These are phyloP conservation scores for Trisateles emortualis DNA, from an alignment of 2,888 invertebrate species.

Conservation along the genomic window DNA sequence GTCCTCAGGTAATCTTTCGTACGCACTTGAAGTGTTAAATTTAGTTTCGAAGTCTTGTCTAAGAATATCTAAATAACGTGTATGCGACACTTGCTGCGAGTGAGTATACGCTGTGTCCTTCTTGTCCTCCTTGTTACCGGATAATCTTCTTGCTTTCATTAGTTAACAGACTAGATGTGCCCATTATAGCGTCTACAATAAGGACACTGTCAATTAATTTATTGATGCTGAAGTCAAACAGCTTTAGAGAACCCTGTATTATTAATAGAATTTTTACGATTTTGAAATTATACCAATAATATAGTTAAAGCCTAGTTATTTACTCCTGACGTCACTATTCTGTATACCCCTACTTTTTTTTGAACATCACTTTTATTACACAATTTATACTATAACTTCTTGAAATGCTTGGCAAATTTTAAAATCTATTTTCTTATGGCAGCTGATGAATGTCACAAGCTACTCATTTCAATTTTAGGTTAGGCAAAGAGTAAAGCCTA, in stretches of 20 bases:
- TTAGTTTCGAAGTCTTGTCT: conserved; percentile 65
- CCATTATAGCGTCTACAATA: neutral
- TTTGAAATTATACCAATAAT: no score
- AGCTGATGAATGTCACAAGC: no score
- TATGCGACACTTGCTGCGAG: conserved; percentile 59
- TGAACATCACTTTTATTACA: no score
- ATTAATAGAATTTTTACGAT: neutral
- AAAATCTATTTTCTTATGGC: no score
- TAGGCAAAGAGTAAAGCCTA: no score
- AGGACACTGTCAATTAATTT: neutral
- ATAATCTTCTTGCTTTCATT: conserved; percentile 46
- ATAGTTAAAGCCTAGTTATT: no score
- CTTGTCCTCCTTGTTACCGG: conserved; percentile 47
- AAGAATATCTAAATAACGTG: conserved; percentile 62
- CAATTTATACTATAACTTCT: no score
- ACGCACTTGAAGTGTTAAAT: conserved; percentile 44
- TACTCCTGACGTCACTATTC: no score
- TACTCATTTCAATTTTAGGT: no score
- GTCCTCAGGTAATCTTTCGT: conserved; percentile 78
- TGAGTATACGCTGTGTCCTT: conserved; percentile 50
- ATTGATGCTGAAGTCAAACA: neutral
- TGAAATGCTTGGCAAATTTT: no score
- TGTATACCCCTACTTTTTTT: no score
- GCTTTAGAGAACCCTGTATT: neutral
- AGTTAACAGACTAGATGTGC: conserved; percentile 1